A percentile compares a stretch with the other conserved stretches of the same genome.
These are phyloP conservation scores for Meta bourneti DNA, from an alignment of 2,888 invertebrate genomes.

Conservation along the genomic window DNA sequence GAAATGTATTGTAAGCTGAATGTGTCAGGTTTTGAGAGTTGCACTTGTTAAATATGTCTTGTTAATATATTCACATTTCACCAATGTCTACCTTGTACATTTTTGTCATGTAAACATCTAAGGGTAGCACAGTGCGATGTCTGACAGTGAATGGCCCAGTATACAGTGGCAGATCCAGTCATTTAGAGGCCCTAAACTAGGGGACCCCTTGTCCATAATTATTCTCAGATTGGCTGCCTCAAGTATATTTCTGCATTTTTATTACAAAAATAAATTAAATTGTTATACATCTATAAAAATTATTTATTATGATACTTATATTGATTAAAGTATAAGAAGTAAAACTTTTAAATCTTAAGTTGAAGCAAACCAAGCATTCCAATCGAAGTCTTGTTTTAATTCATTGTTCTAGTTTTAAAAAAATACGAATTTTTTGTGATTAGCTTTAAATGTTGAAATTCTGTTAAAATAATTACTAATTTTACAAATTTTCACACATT, in stretches of 20 bases:
- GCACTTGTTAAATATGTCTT: constrained; percentile 69
- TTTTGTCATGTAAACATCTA: constrained; percentile 2
- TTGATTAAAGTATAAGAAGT: too few relatives aligned
- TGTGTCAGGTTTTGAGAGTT: constrained; percentile 23
- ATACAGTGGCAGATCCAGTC: not conserved
- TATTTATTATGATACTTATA: too few relatives aligned
- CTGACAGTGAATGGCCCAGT: not conserved
- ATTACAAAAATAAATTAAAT: not conserved
- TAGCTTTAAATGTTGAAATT: too few relatives aligned
- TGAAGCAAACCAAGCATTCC: too few relatives aligned
- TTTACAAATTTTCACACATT: too few relatives aligned
- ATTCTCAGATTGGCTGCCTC: not conserved
- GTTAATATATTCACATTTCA: constrained; percentile 56
- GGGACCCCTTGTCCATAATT: not conserved
- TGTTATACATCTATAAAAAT: not conserved
- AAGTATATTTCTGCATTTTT: not conserved
- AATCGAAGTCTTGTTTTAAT: too few relatives aligned
- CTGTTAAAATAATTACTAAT: too few relatives aligned
- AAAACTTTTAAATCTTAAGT: too few relatives aligned
- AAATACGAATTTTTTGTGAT: too few relatives aligned
- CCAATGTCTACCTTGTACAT: constrained; percentile 37
- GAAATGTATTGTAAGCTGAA: constrained; percentile 49
- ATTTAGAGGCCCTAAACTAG: not conserved
- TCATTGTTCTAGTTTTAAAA: too few relatives aligned
- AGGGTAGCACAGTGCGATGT: not conserved